Conservation (phyloP, 2,888 invertebrate genomes). For the Trachelus iudaicus region DNA sequence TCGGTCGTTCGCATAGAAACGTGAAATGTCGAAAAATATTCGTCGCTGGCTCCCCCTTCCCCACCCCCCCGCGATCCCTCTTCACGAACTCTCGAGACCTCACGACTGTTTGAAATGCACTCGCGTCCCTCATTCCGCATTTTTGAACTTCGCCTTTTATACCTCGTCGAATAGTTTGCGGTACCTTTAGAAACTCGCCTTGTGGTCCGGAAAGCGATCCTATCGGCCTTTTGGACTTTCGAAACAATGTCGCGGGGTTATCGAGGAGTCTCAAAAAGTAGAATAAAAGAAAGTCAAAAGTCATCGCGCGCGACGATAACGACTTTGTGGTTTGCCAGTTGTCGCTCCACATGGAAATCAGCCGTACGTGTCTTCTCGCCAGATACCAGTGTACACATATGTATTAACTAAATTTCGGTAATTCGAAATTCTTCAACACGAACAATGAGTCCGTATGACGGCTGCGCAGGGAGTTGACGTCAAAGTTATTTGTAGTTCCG, state of each 20-base stretch:
- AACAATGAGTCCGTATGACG: not conserved
- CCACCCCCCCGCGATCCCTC: no score
- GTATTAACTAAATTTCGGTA: not conserved
- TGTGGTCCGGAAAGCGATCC: not conserved
- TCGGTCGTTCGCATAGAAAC: not conserved
- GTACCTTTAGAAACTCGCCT: not conserved
- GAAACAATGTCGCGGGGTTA: not conserved
- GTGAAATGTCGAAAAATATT: not conserved
- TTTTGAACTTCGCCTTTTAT: not conserved
- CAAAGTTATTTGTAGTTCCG: not conserved
- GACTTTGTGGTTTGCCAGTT: not conserved
- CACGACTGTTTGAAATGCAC: not conserved
- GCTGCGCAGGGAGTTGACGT: not conserved
- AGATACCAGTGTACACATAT: no score
- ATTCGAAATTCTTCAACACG: not conserved
- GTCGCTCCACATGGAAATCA: not conserved
- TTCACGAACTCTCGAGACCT: not conserved
- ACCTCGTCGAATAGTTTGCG: not conserved
- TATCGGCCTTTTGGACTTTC: not conserved
- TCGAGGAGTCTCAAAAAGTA: not conserved
- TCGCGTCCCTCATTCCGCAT: not conserved
- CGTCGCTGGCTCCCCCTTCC: not conserved
- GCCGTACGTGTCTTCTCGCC: not conserved
- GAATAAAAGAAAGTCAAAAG: not conserved
- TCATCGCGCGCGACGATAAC: not conserved